These are phyloP conservation scores for Aurelia sp. DNA, from an alignment of 30 jellyfish, hydroid and myxozoan genomes.

Conservation along the genomic window DNA sequence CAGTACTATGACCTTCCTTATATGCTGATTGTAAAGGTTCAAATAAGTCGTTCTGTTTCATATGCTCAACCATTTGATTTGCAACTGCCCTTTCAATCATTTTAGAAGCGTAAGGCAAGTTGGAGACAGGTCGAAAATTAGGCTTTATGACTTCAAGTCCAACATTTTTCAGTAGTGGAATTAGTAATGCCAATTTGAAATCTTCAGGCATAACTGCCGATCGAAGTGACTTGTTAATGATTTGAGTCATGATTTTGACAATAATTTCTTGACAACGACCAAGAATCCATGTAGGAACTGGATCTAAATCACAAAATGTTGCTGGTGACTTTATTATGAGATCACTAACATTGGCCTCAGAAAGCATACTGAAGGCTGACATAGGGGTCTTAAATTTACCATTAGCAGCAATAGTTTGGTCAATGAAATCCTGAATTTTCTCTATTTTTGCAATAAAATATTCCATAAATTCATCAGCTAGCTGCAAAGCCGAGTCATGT, in stretches of 20 bases:
- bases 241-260: conserved; percentile 30
- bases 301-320: conserved; percentile 50
- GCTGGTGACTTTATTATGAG: conserved; percentile 33
- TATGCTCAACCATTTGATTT: conserved; percentile 40
- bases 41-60: conserved; percentile 31
- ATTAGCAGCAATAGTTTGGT: conserved; percentile 36
- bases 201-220: conserved; percentile 25
- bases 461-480: conserved; percentile 47
- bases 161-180: conserved; percentile 42
- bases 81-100: conserved; percentile 60
- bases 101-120: conserved; percentile 59
- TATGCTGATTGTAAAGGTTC: conserved; percentile 63
- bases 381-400: conserved; percentile 25
- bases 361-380: conserved; percentile 33
- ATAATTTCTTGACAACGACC: conserved; percentile 36
- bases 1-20: conserved; percentile 60
- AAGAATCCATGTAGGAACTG: conserved; percentile 54
- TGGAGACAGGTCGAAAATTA: conserved; percentile 63
- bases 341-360: conserved; percentile 39
- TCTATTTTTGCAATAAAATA: conserved; percentile 25
- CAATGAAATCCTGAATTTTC: conserved; percentile 18
- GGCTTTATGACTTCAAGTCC: conserved; percentile 51
- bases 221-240: conserved; percentile 30
- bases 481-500: conserved; percentile 64
- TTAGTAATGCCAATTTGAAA: conserved; percentile 21